Conservation (phyloP, 1,140 invertebrate genomes). For the Drosophila leontia region DNA sequence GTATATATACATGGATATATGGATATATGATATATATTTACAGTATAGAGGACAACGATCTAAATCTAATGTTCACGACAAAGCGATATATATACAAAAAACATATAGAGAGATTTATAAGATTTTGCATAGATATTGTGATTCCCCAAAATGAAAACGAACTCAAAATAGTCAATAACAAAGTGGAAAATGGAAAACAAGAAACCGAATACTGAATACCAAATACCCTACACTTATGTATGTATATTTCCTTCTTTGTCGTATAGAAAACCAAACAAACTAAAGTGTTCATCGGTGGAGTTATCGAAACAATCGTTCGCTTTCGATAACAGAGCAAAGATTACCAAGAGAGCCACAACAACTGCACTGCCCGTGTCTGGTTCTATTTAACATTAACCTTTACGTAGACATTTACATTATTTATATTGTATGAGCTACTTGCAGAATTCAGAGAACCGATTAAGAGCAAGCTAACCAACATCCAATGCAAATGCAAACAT, state of each 20-base stretch:
- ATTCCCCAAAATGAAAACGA: conserved; percentile 51
- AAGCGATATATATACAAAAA: conserved; percentile 59
- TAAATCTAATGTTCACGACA: conserved; percentile 61
- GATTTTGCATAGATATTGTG: conserved; percentile 79
- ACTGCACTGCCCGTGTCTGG: conserved; percentile 69
- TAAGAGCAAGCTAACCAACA: conserved; percentile 13
- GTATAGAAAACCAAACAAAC: conserved; percentile 23
- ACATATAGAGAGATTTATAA: conserved; percentile 63
- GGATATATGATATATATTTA: conserved; percentile 69
- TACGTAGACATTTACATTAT: conserved; percentile 19
- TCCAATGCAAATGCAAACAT: conserved; percentile 23
- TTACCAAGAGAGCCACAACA: conserved; percentile 21
- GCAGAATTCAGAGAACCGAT: conserved; percentile 9
- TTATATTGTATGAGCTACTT: conserved; percentile 15
- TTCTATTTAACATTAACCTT: conserved; percentile 57
- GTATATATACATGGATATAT: conserved; percentile 40
- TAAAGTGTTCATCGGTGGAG: conserved; percentile 44
- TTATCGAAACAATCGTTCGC: conserved; percentile 37
- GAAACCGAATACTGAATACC: not conserved
- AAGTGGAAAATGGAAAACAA: conserved; percentile 16
- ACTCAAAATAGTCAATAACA: conserved; percentile 62
- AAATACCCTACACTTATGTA: conserved; percentile 11
- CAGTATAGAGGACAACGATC: conserved; percentile 73
- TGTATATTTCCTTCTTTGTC: conserved; percentile 45
- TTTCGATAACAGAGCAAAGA: conserved; percentile 22